phyloP scores from a whole-genome alignment of 1,140 invertebrate genomes.

The Bilobella aurantiaca region DNA sequence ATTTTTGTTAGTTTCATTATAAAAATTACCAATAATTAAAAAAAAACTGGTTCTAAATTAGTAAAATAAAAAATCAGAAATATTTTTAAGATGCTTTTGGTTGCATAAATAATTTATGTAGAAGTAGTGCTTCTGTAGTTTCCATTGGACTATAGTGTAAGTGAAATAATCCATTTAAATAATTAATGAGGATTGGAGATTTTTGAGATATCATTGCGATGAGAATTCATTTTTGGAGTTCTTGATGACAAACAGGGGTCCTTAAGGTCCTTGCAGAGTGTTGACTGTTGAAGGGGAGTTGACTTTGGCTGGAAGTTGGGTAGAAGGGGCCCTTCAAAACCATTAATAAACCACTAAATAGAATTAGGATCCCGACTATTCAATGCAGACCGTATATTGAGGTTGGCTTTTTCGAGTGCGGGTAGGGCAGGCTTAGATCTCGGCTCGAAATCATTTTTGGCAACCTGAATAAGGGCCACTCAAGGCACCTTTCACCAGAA shows the following conservation, averaged over 20 bases:
- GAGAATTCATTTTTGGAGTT: neutral
- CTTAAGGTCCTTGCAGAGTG: neutral
- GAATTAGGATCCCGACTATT: conserved; percentile 26
- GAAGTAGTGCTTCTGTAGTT: no score
- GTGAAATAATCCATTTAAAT: no score
- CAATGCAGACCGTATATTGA: neutral
- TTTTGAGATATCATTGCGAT: neutral
- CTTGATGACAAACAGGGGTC: conserved; percentile 1
- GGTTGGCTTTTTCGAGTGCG: conserved; percentile 5
- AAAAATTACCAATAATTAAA: no score
- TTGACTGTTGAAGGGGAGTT: neutral
- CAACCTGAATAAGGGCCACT: neutral
- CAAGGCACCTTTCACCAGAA: neutral
- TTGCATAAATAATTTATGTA: no score
- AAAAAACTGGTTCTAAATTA: no score
- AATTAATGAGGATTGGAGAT: neutral
- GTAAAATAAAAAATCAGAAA: no score
- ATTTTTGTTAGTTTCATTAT: no score
- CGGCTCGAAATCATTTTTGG: neutral
- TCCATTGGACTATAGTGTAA: no score
- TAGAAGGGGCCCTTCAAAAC: neutral
- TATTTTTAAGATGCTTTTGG: no score
- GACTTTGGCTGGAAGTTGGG: neutral
- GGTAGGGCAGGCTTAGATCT: neutral
- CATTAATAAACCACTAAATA: conserved; percentile 35